Percentiles rank a stretch among this genome's conserved stretches.
Conservation (phyloP, 2,888 invertebrate species). For the Prenolepis imparis region DNA sequence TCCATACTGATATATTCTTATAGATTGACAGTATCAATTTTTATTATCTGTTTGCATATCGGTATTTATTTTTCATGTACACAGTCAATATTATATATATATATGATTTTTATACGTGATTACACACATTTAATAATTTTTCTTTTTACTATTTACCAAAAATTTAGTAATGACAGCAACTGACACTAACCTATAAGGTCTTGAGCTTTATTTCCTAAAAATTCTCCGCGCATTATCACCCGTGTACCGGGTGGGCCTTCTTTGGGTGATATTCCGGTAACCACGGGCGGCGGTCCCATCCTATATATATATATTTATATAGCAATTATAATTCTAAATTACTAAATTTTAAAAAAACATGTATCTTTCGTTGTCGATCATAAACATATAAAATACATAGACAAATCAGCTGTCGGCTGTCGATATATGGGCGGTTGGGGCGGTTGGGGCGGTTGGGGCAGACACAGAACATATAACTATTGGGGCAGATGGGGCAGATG, state of each 20-base stretch:
- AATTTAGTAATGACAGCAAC: not conserved
- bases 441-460: no score
- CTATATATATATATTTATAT: no score
- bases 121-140: not conserved
- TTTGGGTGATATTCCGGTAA: conserved; percentile 99
- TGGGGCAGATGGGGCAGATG: no score
- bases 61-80: not conserved
- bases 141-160: not conserved
- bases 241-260: conserved; percentile 99
- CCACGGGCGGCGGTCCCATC: conserved; percentile 93
- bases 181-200: conserved; percentile 93
- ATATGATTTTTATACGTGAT: not conserved
- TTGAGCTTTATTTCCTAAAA: conserved; percentile 94
- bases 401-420: no score
- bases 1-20: not conserved
- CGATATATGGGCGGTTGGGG: no score
- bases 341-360: no score
- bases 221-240: conserved; percentile 98
- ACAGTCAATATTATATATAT: not conserved
- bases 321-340: not conserved
- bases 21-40: not conserved
- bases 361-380: no score
- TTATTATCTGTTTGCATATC: not conserved
- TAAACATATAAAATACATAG: no score
- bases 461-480: no score